Base-by-base conservation (phyloP, 1,140 invertebrate genomes). In the Drosophila athabasca region DNA sequence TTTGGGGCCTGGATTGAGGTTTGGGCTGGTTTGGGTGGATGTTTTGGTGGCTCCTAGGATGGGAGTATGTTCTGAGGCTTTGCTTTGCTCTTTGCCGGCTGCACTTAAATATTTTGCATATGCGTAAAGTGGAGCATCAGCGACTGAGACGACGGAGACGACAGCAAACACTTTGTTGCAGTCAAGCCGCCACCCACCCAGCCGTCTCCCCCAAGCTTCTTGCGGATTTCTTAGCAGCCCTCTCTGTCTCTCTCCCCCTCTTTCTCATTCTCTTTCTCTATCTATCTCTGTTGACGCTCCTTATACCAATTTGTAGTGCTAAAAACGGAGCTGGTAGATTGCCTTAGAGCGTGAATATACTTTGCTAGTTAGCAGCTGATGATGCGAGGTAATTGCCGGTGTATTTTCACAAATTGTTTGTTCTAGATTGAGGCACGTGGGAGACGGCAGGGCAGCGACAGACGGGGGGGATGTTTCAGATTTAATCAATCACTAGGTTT, bases 101-200 rank as follows among this genome's bases (percentile, higher is more conserved):
- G 82, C 82, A 85, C 82, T 85, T 87, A 85, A 85, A 85, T 80
- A 85, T 85, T 85, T 81, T 85, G 82, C 78, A 87, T 85, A 85
- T 85, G 82, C 78, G 77, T 87, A 60, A 66, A 85, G 82, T 77
- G 82, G 67, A 70, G 75, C 70, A 79, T 64, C 76, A 69, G 66
- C 62, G 64, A 43, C 35, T 13, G 35, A 39, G 35, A 29, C 24
- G 57, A 52, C 53, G 74, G 69, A 54, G 68, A 65, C 61, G 72
- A 53, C 60, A 60, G 76, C 76, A 76, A 69, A 57, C 64, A 68
- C 68, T 85, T 81, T 81, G 77, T 85, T 73, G 51, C 31, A 66
- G 72, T 43, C 55, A 69, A 55, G 62, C 61, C 29, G 50, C 54
- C 53, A 52, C 17, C 61, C 9, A 9, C 17, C n/a, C n/a, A n/a